phyloP scores from a whole-genome alignment of 1,140 invertebrate species.

The Pomacea maculata region DNA sequence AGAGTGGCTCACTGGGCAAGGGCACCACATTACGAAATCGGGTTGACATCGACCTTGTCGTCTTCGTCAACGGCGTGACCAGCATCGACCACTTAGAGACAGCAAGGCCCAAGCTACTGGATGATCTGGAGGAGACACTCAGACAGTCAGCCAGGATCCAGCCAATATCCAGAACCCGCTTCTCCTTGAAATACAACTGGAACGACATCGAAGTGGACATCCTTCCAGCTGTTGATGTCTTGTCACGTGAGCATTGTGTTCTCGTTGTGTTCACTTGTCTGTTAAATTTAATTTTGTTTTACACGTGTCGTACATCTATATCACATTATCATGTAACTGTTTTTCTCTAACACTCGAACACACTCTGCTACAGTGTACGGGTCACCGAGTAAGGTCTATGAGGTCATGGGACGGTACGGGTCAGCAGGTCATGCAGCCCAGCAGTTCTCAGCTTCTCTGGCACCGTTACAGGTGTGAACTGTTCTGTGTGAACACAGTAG shows the following conservation, averaged over 20 bases:
- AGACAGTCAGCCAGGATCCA: background rate
- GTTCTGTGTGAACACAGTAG: too few species aligned
- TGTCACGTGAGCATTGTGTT: background rate
- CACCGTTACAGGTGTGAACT: background rate
- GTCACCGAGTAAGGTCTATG: too few species aligned
- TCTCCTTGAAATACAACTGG: background rate
- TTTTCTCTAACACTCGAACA: too few species aligned
- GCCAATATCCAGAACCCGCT: background rate
- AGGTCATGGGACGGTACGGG: too few species aligned
- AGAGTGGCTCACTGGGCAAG: constrained; percentile 2
- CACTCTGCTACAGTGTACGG: too few species aligned
- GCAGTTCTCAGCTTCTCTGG: constrained; percentile 6
- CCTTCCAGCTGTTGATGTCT: background rate
- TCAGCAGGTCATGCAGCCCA: background rate
- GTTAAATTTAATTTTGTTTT: background rate
- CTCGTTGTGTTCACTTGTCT: background rate
- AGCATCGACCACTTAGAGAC: background rate
- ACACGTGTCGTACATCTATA: too few species aligned
- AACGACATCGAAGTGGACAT: background rate
- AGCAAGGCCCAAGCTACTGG: background rate
- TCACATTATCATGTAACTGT: too few species aligned
- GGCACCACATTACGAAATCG: background rate
- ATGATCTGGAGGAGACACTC: background rate
- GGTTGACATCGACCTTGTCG: background rate
- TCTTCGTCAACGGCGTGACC: background rate